Percentiles rank a stretch among this genome's conserved stretches.
These are phyloP conservation scores for Sebastes minor DNA, from an alignment of 2,797 vertebrate species.

Conservation along the genomic window DNA sequence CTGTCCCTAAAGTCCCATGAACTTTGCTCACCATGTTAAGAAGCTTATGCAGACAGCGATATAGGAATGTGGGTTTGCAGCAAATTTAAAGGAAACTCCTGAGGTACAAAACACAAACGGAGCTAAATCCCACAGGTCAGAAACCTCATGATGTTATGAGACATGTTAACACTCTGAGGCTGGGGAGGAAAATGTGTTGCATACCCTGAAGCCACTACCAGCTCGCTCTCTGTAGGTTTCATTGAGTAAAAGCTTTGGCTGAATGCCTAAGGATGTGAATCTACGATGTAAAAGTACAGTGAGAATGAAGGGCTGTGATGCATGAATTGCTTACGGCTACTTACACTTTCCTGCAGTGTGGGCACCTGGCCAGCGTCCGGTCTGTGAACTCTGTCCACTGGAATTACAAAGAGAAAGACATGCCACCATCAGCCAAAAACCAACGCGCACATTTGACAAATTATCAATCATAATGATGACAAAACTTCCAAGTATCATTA, in stretches of 20 bases:
- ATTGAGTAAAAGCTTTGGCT: background rate
- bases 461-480: background rate
- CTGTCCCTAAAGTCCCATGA: background rate
- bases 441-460: background rate
- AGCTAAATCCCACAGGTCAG: slow-evolving; percentile 14
- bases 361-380: slow-evolving; percentile 92
- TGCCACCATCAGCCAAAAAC: background rate
- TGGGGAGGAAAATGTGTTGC: background rate
- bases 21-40: slow-evolving; percentile 14
- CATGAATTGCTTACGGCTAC: slow-evolving; percentile 63
- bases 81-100: slow-evolving; percentile 5
- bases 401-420: slow-evolving; percentile 47
- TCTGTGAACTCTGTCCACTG: slow-evolving; percentile 97
- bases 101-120: background rate
- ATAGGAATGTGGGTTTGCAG: background rate
- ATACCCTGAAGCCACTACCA: background rate
- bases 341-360: slow-evolving; percentile 97
- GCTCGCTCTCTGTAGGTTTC: background rate
- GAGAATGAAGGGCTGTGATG: background rate
- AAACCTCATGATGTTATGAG: slow-evolving; percentile 22
- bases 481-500: background rate
- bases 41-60: slow-evolving; percentile 9
- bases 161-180: background rate
- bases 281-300: background rate
- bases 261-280: background rate